Conservation (phyloP, 2,113 vertebrate genomes). For the Oreochromis tanganicae region DNA sequence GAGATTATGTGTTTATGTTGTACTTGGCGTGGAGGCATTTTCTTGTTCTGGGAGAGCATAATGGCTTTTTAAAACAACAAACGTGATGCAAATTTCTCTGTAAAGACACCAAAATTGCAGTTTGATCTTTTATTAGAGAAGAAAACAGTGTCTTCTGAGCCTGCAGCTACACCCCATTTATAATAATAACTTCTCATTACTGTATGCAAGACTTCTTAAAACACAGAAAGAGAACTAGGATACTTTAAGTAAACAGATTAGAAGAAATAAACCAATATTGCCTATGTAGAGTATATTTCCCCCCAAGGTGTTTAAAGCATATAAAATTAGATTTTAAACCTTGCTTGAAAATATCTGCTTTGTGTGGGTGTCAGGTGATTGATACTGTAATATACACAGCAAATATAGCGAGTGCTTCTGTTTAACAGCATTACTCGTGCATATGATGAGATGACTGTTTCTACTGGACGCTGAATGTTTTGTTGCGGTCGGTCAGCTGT, state of each 20-base stretch:
- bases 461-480: neutral
- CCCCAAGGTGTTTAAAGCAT: neutral
- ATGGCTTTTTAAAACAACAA: neutral
- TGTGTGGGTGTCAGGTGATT: constrained; percentile 13
- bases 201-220: neutral
- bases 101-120: neutral
- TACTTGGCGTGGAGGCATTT: neutral
- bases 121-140: neutral
- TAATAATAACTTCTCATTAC: constrained; percentile 8
- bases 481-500: neutral
- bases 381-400: neutral
- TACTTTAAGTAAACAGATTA: constrained; percentile 30
- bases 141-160: neutral
- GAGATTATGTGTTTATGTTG: neutral
- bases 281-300: neutral
- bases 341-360: constrained; percentile 2
- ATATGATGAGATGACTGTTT: too few species aligned
- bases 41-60: neutral
- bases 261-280: neutral
- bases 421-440: neutral
- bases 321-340: constrained; percentile 23
- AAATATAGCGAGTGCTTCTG: neutral
- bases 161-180: neutral
- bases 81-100: neutral
- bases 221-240: neutral